phyloP scores from a whole-genome alignment of 2,888 invertebrate genomes.

The Rhorus exstirpatorius region DNA sequence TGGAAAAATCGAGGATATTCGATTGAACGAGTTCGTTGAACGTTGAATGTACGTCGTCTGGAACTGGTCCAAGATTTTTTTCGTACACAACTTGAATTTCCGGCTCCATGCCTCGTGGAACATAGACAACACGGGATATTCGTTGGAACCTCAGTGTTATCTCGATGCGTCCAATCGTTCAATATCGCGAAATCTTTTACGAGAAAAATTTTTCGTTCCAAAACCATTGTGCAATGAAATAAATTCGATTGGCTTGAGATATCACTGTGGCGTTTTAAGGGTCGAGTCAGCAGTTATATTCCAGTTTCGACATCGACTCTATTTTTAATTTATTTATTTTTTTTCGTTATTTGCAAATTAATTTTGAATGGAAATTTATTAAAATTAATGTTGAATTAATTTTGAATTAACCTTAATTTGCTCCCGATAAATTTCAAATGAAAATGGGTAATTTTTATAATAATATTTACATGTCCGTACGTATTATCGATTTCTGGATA shows the following conservation, averaged over 20 bases:
- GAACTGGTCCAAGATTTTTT: slow-evolving; percentile 38
- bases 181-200: slow-evolving; percentile 8
- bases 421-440: background rate
- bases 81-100: slow-evolving; percentile 23
- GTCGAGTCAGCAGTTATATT: slow-evolving; percentile 21
- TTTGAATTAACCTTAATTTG: too few relatives aligned
- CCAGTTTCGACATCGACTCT: background rate
- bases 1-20: background rate
- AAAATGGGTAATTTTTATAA: background rate
- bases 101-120: background rate
- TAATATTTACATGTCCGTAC: background rate
- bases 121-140: background rate
- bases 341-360: too few relatives aligned
- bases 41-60: slow-evolving; percentile 7
- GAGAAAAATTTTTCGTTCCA: background rate
- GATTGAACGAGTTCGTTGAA: slow-evolving; percentile 49
- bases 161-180: background rate
- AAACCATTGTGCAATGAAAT: background rate
- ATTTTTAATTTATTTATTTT: background rate
- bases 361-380: background rate
- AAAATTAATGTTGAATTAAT: background rate
- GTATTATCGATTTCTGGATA: slow-evolving; percentile 29
- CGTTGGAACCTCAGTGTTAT: background rate
- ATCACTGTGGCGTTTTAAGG: background rate
- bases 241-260: slow-evolving; percentile 20